Evolutionary conservation across 2,888 invertebrate species (phyloP), one percentile per base, ranked within the genome.

Genomic region (Theretra japonica): DNA sequence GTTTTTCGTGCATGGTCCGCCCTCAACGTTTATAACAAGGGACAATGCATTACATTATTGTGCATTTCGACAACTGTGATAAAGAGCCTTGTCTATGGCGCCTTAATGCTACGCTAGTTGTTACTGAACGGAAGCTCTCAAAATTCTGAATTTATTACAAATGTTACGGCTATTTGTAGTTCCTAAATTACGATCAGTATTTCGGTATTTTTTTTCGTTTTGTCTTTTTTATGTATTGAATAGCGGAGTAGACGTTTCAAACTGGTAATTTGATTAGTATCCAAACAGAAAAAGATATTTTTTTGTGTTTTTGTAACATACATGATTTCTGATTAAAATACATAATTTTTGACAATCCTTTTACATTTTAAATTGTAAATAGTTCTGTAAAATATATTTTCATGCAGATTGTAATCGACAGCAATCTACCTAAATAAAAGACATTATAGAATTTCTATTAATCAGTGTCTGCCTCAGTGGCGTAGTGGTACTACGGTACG

Each of bases 31-130:
- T 89, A 88, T 86, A 83, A 89, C 88, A 87, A 90, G 84, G 86
- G 86, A 90, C 85, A 87, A 92, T 92, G 92, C 92, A 93, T 90
- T 87, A 82, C 78, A 82, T 82, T 83, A 80, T 83, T 87, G 83
- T 92, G 94, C 93, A 94, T 94, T 94, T 94, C 85, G 83, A 87
- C 88, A 93, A 88, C 94, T 94, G 94, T 94, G 94, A 94, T 94
- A 93, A 88, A 92, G 91, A 89, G 92, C 84, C 86, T 91, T 91
- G 93, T 91, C 92, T 93, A 92, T 93, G 92, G 91, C 86, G 78
- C 83, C 80, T 79, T 80, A 78, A 78, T 82, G 77, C 75, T 81
- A 80, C 77, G 83, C 83, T 85, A 82, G 82, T 79, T 79, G 75
- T 76, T 73, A 73, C 73, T 73, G 50, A 33, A 62, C 23, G 62